These are phyloP conservation scores for Talpa occidentalis DNA, from an alignment of 2,113 vertebrate genomes.

Conservation along the genomic window DNA sequence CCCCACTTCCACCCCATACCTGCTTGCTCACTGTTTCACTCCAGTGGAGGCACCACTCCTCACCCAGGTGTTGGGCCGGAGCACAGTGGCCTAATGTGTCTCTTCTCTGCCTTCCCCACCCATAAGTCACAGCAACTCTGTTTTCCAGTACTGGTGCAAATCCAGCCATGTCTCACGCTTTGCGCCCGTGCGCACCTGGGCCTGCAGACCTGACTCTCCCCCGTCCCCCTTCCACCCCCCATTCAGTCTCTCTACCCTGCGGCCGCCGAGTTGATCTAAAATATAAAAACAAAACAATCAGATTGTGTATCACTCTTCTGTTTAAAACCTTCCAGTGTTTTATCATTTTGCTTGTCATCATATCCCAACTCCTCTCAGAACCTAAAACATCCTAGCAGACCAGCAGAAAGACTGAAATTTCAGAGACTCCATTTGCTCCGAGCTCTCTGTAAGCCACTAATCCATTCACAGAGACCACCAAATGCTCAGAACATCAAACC, in stretches of 20 bases:
- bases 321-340: too few relatives aligned
- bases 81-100: neutral
- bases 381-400: too few relatives aligned
- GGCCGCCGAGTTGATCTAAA: neutral
- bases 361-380: neutral
- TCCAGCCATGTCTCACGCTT: neutral
- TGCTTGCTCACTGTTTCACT: neutral
- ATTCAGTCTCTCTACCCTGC: neutral
- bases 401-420: too few relatives aligned
- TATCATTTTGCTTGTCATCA: neutral
- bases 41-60: accelerated
- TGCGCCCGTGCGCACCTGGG: neutral
- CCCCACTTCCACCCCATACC: neutral
- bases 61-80: neutral
- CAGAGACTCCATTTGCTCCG: neutral
- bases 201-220: too few relatives aligned
- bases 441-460: neutral
- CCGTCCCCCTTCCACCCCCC: neutral
- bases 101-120: neutral
- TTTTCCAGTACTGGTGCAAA: neutral
- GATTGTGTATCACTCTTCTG: neutral
- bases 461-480: neutral
- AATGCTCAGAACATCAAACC: neutral
- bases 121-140: neutral
- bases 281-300: neutral